Conservation (phyloP, 2,888 invertebrate species). For the Phortica magna region DNA sequence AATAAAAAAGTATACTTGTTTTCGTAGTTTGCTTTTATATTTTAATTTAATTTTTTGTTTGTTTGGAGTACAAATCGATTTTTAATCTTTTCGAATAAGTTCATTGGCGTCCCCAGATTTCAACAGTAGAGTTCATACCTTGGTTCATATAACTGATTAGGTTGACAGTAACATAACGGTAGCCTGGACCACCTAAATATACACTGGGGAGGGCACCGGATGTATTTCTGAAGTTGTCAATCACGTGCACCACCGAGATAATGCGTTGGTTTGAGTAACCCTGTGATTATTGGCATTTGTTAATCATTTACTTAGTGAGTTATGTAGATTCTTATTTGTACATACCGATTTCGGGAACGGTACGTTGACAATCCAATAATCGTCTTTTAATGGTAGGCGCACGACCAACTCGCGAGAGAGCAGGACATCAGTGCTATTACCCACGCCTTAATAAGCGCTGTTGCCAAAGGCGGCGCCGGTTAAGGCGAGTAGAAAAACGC, state of each 20-base stretch:
- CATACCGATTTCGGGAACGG: constrained; percentile 57
- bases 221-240: constrained; percentile 64
- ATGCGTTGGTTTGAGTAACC: constrained; percentile 48
- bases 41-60: constrained; percentile 1
- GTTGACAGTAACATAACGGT: constrained; percentile 49
- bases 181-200: constrained; percentile 60
- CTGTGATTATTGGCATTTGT: constrained; percentile 41
- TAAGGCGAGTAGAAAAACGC: constrained; percentile 58
- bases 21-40: neutral
- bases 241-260: constrained; percentile 55
- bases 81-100: neutral
- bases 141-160: constrained; percentile 50
- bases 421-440: constrained; percentile 48
- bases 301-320: neutral
- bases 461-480: constrained; percentile 53
- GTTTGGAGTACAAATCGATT: neutral
- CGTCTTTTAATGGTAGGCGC: constrained; percentile 53
- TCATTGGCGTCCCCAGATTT: constrained; percentile 56
- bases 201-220: constrained; percentile 60
- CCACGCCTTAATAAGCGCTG: constrained; percentile 56
- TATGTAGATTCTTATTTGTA: neutral
- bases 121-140: constrained; percentile 65
- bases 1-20: too few relatives aligned
- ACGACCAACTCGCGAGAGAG: constrained; percentile 51
- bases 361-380: constrained; percentile 50